Evolutionary conservation across 2,113 vertebrate species (phyloP).

Genomic region (Toxotes jaculatrix): DNA sequence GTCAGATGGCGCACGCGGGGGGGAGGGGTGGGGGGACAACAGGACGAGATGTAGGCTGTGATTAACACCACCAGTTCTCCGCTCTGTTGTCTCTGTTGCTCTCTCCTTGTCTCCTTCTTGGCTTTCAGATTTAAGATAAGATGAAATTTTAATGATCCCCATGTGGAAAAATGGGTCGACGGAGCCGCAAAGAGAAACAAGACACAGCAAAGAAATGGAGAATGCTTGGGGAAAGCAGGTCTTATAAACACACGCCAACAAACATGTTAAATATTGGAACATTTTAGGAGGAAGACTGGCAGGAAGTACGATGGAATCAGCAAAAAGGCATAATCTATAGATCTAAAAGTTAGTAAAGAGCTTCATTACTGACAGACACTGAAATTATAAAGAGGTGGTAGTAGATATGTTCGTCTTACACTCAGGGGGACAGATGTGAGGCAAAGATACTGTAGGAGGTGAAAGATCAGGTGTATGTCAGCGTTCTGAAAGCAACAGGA

Average conservation of each 20-base stretch:
- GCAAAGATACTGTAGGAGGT: too few relatives aligned
- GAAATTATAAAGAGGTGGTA: too few relatives aligned
- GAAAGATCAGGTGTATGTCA: too few relatives aligned
- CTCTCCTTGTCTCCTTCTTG: slow-evolving; percentile 24
- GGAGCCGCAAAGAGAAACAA: slow-evolving; percentile 4
- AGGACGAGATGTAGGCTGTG: slow-evolving; percentile 28
- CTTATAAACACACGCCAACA: not conserved
- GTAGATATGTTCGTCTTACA: too few relatives aligned
- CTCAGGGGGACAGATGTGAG: too few relatives aligned
- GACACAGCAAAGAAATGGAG: not conserved
- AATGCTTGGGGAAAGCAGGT: slow-evolving; percentile 5
- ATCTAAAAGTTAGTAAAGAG: not conserved
- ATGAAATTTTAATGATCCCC: slow-evolving; percentile 64
- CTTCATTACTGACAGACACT: too few relatives aligned
- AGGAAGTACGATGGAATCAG: not conserved
- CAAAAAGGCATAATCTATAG: too few relatives aligned
- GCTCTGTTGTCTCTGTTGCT: slow-evolving; percentile 23
- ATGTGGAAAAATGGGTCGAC: slow-evolving; percentile 34
- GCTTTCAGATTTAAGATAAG: slow-evolving; percentile 58
- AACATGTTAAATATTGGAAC: not conserved
- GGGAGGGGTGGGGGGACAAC: slow-evolving; percentile 7
- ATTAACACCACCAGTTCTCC: slow-evolving; percentile 46
- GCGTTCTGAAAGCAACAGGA: too few relatives aligned
- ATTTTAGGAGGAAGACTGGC: not conserved
- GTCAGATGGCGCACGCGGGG: slow-evolving; percentile 33